Evolutionary conservation across 1,140 invertebrate species (phyloP).

Genomic region (Bombyx mori): ASM3026992v2 NC_085132.1:2991501-2992000

Average conservation of each 20-base stretch:
- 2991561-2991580: too few relatives aligned
- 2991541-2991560: too few relatives aligned
- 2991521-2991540: too few relatives aligned
- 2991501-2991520: too few relatives aligned
- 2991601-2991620: too few relatives aligned
- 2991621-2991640: constrained; percentile 36
- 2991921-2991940: too few relatives aligned
- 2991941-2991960: too few relatives aligned
- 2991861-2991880: constrained; percentile 33
- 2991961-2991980: too few relatives aligned
- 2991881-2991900: constrained; percentile 34
- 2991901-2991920: too few relatives aligned
- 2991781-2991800: constrained; percentile 21
- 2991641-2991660: constrained; percentile 42
- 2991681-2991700: constrained; percentile 29
- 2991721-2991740: constrained; percentile 26
- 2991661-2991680: constrained; percentile 35
- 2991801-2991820: constrained; percentile 38
- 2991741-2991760: constrained; percentile 46
- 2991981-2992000: too few relatives aligned
- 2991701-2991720: constrained; percentile 29
- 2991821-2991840: constrained; percentile 30
- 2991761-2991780: constrained; percentile 22
- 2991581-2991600: too few relatives aligned
- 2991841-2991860: constrained; percentile 46